phyloP scores from a whole-genome alignment of 37 sponge, comb jelly and placozoan species.

The Spongilla lacustris region DNA sequence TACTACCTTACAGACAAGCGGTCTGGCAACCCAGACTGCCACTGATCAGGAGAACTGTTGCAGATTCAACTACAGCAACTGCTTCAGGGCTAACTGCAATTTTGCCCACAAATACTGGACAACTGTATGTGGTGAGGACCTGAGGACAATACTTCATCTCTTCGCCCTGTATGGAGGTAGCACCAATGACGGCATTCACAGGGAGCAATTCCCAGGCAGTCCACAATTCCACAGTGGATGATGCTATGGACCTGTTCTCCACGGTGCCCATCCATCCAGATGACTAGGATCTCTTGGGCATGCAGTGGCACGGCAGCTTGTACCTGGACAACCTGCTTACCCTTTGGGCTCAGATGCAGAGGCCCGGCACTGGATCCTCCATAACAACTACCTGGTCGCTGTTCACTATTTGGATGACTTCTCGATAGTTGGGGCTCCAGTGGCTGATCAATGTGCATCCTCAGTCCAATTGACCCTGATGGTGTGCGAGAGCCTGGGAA shows the following conservation, averaged over 20 bases:
- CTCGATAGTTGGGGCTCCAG: not conserved
- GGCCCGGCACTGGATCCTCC: constrained; percentile 27
- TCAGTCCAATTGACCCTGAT: not conserved
- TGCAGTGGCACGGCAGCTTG: constrained; percentile 13
- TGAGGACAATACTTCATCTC: constrained; percentile 44
- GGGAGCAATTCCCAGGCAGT: not conserved
- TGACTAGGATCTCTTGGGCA: constrained; percentile 47
- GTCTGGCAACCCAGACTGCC: too few species aligned
- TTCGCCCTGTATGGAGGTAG: constrained; percentile 13
- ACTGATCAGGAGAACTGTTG: too few species aligned
- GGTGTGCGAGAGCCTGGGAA: not conserved
- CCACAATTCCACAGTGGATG: constrained; percentile 28
- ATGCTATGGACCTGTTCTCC: constrained; percentile 26
- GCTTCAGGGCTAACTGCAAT: constrained; percentile 32
- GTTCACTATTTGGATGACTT: constrained; percentile 37
- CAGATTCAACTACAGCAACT: too few species aligned
- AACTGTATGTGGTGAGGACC: constrained; percentile 10
- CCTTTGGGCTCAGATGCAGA: constrained; percentile 22
- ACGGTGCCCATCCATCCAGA: constrained; percentile 25
- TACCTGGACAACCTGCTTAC: constrained; percentile 15
- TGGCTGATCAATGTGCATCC: not conserved
- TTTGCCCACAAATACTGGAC: constrained; percentile 38
- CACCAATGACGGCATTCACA: not conserved
- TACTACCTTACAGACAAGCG: too few species aligned
- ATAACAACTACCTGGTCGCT: not conserved